A percentile compares a stretch with the other conserved stretches of the same genome.
phyloP scores from a whole-genome alignment of 2,113 vertebrate species.

The Sula dactylatra region DNA sequence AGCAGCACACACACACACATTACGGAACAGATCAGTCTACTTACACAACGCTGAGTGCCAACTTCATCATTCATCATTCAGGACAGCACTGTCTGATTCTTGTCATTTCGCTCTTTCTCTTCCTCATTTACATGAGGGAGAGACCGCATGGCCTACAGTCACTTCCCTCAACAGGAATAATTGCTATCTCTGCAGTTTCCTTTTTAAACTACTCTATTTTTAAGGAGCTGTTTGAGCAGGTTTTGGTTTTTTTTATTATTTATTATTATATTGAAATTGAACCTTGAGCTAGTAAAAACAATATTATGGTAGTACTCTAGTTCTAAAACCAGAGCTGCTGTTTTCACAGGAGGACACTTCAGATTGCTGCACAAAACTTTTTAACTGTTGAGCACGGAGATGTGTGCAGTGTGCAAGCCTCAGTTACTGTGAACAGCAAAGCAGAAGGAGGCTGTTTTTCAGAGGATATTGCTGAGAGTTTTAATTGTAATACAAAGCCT shows the following conservation, averaged over 20 bases:
- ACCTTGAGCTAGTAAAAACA: slow-evolving; percentile 40
- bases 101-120: background rate
- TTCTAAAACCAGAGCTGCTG: slow-evolving; percentile 25
- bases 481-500: background rate
- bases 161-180: slow-evolving; percentile 55
- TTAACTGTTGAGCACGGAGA: background rate
- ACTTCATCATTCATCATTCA: slow-evolving; percentile 41
- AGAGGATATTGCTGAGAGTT: background rate
- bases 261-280: slow-evolving; percentile 39
- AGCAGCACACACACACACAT: background rate
- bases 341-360: background rate
- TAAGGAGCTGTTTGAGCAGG: slow-evolving; percentile 44
- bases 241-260: background rate
- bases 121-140: slow-evolving; percentile 16
- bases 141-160: background rate
- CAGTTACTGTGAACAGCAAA: background rate
- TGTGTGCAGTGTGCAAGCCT: background rate
- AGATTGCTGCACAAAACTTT: background rate
- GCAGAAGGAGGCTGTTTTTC: background rate
- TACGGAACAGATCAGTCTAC: slow-evolving; percentile 24
- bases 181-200: slow-evolving; percentile 20
- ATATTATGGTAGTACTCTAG: background rate
- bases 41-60: background rate
- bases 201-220: slow-evolving; percentile 28
- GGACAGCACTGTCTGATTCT: background rate